Evolutionary conservation across 2,888 invertebrate species (phyloP).

Genomic region (Siphlonurus alternatus): DNA sequence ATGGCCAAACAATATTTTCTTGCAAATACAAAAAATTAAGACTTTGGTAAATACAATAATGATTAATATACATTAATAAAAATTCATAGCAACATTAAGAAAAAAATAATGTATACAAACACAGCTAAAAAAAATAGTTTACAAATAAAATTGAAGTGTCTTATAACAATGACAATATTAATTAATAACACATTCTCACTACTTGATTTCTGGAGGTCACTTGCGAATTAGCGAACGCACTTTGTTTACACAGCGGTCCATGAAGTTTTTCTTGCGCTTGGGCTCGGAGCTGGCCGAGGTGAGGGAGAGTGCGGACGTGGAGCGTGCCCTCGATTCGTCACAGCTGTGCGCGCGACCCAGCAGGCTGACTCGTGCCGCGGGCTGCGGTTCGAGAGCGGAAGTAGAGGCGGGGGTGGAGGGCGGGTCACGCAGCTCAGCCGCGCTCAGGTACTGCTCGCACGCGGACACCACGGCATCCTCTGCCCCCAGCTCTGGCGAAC

Average conservation of each 20-base stretch:
- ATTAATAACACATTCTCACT: neutral
- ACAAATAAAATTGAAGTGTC: too few species aligned
- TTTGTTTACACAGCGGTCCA: slow-evolving; percentile 72
- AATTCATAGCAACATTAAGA: too few species aligned
- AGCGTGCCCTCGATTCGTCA: slow-evolving; percentile 11
- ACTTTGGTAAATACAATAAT: neutral
- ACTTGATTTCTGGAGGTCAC: slow-evolving; percentile 19
- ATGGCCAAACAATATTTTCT: neutral
- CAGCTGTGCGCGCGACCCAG: slow-evolving; percentile 11
- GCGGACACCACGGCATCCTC: slow-evolving; percentile 12
- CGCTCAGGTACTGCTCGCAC: slow-evolving; percentile 15
- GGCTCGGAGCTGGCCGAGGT: slow-evolving; percentile 39
- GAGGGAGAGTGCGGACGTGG: slow-evolving; percentile 36
- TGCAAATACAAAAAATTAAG: neutral
- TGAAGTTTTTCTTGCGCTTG: slow-evolving; percentile 60
- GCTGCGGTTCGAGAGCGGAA: neutral
- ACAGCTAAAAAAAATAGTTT: neutral
- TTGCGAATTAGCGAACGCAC: slow-evolving; percentile 54
- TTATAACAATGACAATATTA: too few species aligned
- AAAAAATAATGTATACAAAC: neutral
- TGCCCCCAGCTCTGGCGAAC: slow-evolving; percentile 2
- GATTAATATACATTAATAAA: too few species aligned
- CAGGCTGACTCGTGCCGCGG: neutral
- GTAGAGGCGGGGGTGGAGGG: neutral
- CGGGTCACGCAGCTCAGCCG: slow-evolving; percentile 10